A percentile compares a stretch with the other conserved stretches of the same genome.
Conservation (phyloP, 2,888 invertebrate genomes). For the Papilio demoleus region DNA sequence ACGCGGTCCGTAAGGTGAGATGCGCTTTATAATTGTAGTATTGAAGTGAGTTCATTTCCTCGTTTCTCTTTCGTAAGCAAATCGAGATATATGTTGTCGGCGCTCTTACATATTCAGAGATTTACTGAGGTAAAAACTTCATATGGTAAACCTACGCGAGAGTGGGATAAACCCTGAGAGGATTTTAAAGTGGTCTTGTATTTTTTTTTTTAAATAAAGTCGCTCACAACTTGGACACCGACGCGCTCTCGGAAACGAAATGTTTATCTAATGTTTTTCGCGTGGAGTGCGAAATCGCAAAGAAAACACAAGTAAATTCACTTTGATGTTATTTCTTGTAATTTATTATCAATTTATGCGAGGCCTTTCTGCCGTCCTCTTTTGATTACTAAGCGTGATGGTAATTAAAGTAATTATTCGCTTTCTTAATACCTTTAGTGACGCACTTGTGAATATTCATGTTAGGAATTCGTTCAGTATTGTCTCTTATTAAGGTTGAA, state of each 20-base stretch:
- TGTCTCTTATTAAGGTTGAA: not conserved
- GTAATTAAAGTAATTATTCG: constrained; percentile 31
- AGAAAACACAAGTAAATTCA: constrained; percentile 51
- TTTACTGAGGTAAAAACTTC: too few species aligned
- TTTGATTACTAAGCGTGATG: constrained; percentile 27
- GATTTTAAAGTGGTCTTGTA: too few species aligned
- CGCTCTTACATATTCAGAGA: too few species aligned
- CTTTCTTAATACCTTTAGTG: not conserved
- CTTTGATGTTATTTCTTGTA: constrained; percentile 53
- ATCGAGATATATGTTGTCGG: too few species aligned
- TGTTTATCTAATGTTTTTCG: constrained; percentile 36
- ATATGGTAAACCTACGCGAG: too few species aligned
- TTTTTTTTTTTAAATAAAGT: not conserved
- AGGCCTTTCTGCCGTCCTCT: not conserved
- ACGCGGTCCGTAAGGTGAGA: too few species aligned
- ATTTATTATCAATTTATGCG: constrained; percentile 51
- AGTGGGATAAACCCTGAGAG: too few species aligned
- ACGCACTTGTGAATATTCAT: constrained; percentile 12
- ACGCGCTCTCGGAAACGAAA: constrained; percentile 21
- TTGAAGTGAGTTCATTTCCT: too few species aligned
- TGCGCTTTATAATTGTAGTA: too few species aligned
- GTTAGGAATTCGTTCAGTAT: not conserved
- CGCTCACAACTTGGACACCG: constrained; percentile 18
- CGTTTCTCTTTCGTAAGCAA: too few species aligned
- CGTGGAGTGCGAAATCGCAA: constrained; percentile 50